Conservation (phyloP, 2,113 vertebrate genomes). For the Daphoenositta chrysoptera region DNA sequence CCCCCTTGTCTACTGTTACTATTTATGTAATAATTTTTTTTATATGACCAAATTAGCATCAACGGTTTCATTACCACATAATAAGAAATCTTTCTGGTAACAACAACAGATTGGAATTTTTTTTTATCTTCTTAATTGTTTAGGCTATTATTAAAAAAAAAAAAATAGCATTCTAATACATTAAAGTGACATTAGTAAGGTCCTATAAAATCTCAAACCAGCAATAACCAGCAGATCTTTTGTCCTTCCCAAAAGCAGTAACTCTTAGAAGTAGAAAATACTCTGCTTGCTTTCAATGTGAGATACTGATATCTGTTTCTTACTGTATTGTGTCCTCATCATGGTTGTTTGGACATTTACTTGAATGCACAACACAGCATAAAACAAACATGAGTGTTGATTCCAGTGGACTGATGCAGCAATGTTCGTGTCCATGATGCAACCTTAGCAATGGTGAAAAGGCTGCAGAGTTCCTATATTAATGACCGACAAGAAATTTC, state of each 20-base stretch:
- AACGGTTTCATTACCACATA: neutral
- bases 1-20: neutral
- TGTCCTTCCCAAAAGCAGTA: neutral
- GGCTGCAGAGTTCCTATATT: neutral
- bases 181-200: neutral
- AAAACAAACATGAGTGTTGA: neutral
- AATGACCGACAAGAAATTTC: neutral
- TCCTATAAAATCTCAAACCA: neutral
- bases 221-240: neutral
- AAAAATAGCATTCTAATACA: conserved; percentile 19
- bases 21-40: neutral
- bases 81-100: conserved; percentile 19
- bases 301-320: neutral
- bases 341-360: neutral
- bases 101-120: conserved; percentile 4
- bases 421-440: neutral
- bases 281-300: neutral
- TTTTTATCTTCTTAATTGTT: conserved; percentile 48
- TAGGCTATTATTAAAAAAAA: conserved; percentile 20
- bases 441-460: neutral
- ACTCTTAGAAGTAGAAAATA: neutral
- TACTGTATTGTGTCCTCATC: neutral
- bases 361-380: neutral
- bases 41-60: conserved; percentile 7
- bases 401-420: neutral